Percentiles rank a stretch among this genome's conserved stretches.
Evolutionary conservation across 64 coral and sea anemone genomes (phyloP).

Genomic region (Pachyseris speciosa): DNA sequence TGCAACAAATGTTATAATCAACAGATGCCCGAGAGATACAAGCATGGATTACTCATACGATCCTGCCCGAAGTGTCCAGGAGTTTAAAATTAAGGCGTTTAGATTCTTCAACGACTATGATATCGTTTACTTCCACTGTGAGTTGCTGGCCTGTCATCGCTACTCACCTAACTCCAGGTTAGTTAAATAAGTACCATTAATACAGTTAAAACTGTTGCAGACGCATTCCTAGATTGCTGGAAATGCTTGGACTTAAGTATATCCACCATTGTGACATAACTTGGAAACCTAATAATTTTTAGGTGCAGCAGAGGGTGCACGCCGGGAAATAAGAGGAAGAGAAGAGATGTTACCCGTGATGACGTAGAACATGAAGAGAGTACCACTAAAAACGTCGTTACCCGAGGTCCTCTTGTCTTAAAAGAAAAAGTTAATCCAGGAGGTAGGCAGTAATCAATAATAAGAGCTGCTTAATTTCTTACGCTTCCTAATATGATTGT

Average conservation of each 20-base stretch:
- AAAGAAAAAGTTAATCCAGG: background rate
- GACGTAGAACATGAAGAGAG: slow-evolving; percentile 1
- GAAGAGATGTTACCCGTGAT: background rate
- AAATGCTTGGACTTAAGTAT: too few species aligned
- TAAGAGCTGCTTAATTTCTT: too few species aligned
- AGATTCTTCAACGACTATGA: slow-evolving; percentile 37
- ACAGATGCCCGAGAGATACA: slow-evolving; percentile 11
- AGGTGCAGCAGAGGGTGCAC: background rate
- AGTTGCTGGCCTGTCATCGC: slow-evolving; percentile 1
- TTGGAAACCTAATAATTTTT: background rate
- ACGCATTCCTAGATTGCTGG: too few species aligned
- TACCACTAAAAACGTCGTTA: background rate
- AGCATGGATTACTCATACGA: slow-evolving; percentile 12
- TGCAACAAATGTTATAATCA: background rate
- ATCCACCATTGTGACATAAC: too few species aligned
- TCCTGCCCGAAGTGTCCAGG: background rate
- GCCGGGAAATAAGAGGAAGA: background rate
- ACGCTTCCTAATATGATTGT: too few species aligned
- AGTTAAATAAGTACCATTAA: too few species aligned
- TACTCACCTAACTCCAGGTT: background rate
- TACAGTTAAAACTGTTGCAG: too few species aligned
- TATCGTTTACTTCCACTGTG: background rate
- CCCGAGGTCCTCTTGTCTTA: background rate
- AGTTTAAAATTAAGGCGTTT: slow-evolving; percentile 5
- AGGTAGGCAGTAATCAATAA: too few species aligned